These are phyloP conservation scores for Caprella mutica DNA, from an alignment of 2,888 invertebrate species.

Conservation along the genomic window DNA sequence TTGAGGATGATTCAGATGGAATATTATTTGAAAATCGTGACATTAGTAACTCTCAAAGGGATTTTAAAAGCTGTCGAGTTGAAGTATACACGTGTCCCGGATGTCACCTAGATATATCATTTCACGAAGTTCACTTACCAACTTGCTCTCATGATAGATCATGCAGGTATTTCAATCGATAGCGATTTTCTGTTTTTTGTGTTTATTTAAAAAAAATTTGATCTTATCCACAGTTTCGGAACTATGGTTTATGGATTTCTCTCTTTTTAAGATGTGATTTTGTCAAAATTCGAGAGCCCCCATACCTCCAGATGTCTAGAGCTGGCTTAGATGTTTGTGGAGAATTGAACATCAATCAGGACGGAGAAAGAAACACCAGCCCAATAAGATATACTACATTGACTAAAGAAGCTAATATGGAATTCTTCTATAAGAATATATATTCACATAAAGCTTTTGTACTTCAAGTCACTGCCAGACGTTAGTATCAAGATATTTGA, in stretches of 20 bases:
- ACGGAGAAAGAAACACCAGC: not conserved
- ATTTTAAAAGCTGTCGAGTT: too few species aligned
- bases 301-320: slow-evolving; percentile 17
- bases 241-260: not conserved
- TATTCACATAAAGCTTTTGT: slow-evolving; percentile 22
- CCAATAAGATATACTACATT: slow-evolving; percentile 15
- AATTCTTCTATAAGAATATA: slow-evolving; percentile 23
- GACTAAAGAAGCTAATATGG: slow-evolving; percentile 23
- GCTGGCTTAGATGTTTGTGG: slow-evolving; percentile 27
- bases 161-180: slow-evolving; percentile 40
- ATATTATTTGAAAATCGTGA: too few species aligned
- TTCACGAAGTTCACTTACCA: slow-evolving; percentile 43
- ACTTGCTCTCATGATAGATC: slow-evolving; percentile 42
- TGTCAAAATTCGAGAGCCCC: slow-evolving; percentile 28
- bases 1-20: too few species aligned
- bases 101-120: slow-evolving; percentile 50
- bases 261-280: slow-evolving; percentile 25
- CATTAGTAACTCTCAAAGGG: too few species aligned
- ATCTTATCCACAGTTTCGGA: not conserved
- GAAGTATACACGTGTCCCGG: slow-evolving; percentile 60
- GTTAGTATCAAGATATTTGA: slow-evolving; percentile 9
- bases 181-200: not conserved
- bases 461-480: slow-evolving; percentile 19
- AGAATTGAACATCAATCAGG: not conserved
- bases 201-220: not conserved